Evolutionary conservation across 2,113 vertebrate species (phyloP).

Genomic region (Mesembrinibis cayennensis): DNA sequence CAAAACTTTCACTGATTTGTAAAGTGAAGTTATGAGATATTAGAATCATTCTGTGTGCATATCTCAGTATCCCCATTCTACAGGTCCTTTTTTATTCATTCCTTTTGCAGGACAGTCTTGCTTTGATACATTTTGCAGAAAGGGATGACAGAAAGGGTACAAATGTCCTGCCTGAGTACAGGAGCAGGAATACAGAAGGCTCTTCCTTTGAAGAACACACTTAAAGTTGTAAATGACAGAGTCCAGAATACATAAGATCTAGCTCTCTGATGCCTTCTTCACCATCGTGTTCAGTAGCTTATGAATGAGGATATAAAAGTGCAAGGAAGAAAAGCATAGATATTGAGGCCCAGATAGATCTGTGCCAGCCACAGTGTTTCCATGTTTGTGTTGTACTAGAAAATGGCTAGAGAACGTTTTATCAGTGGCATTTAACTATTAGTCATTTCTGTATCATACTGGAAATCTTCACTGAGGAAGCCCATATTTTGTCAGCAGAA

Average conservation of each 20-base stretch:
- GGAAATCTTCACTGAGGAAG: not conserved
- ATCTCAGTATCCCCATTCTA: slow-evolving; percentile 50
- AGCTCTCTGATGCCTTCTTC: not conserved
- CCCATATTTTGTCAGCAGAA: not conserved
- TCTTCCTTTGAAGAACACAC: not conserved
- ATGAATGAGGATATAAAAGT: not conserved
- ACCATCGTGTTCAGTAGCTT: not conserved
- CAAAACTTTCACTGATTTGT: not conserved
- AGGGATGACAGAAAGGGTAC: not conserved
- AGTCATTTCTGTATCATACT: not conserved
- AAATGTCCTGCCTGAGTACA: not conserved
- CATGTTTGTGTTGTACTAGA: not conserved
- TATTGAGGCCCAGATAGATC: not conserved
- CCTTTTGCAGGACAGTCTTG: not conserved
- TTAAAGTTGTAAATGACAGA: not conserved
- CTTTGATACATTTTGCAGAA: not conserved
- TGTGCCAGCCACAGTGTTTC: not conserved
- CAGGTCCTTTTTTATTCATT: not conserved
- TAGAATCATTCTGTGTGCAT: not conserved
- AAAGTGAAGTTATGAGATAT: not conserved
- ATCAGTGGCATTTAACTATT: not conserved
- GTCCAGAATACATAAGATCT: not conserved
- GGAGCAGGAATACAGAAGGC: not conserved
- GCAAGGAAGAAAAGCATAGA: not conserved
- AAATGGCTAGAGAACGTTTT: not conserved